Percentiles rank a stretch among this genome's conserved stretches.
Conservation (phyloP, 1,140 invertebrate species). For the Stegodyphus mimosarum region DNA sequence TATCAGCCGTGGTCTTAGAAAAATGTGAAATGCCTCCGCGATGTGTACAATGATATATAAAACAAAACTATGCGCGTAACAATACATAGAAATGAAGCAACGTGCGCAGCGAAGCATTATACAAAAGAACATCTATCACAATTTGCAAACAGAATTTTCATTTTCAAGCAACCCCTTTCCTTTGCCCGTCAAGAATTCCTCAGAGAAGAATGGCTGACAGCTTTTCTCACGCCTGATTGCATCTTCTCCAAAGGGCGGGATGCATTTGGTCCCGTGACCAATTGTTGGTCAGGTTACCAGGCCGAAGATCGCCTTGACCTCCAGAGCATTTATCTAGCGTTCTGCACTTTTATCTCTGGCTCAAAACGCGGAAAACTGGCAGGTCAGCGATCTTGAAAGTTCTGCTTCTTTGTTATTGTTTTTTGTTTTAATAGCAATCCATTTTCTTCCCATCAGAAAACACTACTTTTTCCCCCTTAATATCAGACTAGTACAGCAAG, state of each 20-base stretch:
- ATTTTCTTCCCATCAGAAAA: not conserved
- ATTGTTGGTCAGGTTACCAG: slow-evolving; percentile 34
- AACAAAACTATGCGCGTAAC: too few species aligned
- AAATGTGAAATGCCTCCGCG: too few species aligned
- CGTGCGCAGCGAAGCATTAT: too few species aligned
- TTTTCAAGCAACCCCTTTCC: too few species aligned
- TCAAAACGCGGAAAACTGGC: not conserved
- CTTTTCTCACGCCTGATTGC: slow-evolving; percentile 11
- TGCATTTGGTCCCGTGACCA: slow-evolving; percentile 30
- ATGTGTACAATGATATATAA: too few species aligned
- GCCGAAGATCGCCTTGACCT: slow-evolving; percentile 20
- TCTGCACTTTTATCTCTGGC: not conserved
- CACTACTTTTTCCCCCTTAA: not conserved
- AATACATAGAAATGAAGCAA: too few species aligned
- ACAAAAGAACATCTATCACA: too few species aligned
- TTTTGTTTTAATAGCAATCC: not conserved
- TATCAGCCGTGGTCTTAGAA: too few species aligned
- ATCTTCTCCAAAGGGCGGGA: slow-evolving; percentile 13
- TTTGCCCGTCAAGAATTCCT: not conserved
- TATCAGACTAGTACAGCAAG: not conserved
- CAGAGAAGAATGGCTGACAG: not conserved
- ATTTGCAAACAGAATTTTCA: too few species aligned
- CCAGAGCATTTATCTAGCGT: not conserved
- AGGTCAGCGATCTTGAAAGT: not conserved
- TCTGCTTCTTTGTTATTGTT: not conserved